phyloP scores from a whole-genome alignment of 2,888 invertebrate species.

The Luperina testacea region DNA sequence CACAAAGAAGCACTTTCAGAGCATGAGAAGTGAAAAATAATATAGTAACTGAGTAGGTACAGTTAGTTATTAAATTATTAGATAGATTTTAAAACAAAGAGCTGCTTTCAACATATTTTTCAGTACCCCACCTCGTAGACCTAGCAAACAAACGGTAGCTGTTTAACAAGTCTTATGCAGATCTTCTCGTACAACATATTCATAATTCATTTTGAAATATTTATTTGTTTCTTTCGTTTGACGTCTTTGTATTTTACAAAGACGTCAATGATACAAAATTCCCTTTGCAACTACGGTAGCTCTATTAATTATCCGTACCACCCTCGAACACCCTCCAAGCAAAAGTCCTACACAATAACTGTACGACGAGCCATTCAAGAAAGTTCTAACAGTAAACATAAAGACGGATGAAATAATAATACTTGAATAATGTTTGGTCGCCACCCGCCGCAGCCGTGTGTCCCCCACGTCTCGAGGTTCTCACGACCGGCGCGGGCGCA shows the following conservation, averaged over 20 bases:
- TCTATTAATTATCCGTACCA: slow-evolving; percentile 47
- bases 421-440: slow-evolving; percentile 39
- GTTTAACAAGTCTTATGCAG: background rate
- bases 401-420: slow-evolving; percentile 52
- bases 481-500: slow-evolving; percentile 57
- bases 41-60: no score
- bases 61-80: background rate
- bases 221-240: background rate
- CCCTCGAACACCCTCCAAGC: slow-evolving; percentile 50
- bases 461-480: slow-evolving; percentile 61
- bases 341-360: slow-evolving; percentile 43
- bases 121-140: no score
- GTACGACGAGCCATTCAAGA: slow-evolving; percentile 44
- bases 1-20: no score
- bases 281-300: background rate
- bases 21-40: no score
- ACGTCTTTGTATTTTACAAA: background rate
- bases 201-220: background rate
- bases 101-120: background rate
- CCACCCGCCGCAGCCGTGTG: slow-evolving; percentile 66
- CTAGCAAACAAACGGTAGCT: no score
- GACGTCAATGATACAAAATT: background rate
- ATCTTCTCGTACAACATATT: background rate
- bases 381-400: slow-evolving; percentile 44
- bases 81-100: background rate